Evolutionary conservation across 1,140 invertebrate species (phyloP), one percentile per base, ranked within the genome.

Genomic region (Bombus cullumanus): DNA sequence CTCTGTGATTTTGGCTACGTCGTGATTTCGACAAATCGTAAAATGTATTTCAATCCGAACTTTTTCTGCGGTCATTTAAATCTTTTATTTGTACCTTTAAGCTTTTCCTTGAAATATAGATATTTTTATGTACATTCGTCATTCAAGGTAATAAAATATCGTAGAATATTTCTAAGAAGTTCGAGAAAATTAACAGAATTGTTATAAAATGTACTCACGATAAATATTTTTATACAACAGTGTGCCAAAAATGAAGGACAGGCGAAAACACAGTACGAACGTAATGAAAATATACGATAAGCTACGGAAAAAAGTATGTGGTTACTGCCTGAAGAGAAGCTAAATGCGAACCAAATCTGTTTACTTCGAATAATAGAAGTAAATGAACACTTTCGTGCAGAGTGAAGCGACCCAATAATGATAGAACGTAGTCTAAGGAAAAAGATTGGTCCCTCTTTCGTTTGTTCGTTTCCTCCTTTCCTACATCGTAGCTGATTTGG

Each of bases 341-440:
- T 89, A 92, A 93, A 88, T 88, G 85, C 81, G 77, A 87, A 57
- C 73, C 77, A 93, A 94, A 94, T 94, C 92, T 92, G 93, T 94
- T 95, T 94, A 95, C 62, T 83, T 57, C 75, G 89, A 90, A 94
- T 95, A 94, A 95, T 94, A 92, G 93, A 91, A 91, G 92, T 92
- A 94, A 95, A 95, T 94, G 93, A 94, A 93, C 91, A 89, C 78
- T 83, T 92, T 86, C 92, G 88, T 87, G 78, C 59, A 68, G 89
- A 92, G 86, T 91, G 92, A 94, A 93, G 86, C 86, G 84, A 86
- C 82, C 91, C 93, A 93, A 94, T 94, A 94, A 92, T 90, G 91
- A 87, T 85, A 83, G 89, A 89, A 88, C 90, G 81, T 85, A 89
- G 87, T 91, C 88, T 86, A 80, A 91, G 88, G 85, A 71, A 68